phyloP scores from a whole-genome alignment of 30 jellyfish, hydroid and myxozoan genomes.

The Aurelia aurita complex sp. Pacific region DNA sequence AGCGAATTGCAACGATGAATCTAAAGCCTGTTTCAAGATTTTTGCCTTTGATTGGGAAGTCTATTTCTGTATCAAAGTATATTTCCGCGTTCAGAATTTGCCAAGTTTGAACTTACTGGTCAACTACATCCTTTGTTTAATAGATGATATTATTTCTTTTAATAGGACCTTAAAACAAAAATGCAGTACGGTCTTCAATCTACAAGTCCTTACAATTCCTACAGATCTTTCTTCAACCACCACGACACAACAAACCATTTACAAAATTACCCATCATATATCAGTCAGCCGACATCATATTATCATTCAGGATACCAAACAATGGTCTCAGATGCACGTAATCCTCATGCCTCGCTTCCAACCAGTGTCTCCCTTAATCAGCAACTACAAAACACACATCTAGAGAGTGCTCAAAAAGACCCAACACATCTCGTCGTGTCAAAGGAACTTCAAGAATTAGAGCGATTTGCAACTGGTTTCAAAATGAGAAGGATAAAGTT shows the following conservation, averaged over 20 bases:
- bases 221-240: conserved; percentile 66
- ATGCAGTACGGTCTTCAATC: conserved; percentile 79
- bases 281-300: conserved; percentile 70
- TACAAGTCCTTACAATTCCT: conserved; percentile 59
- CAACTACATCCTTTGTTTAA: not conserved
- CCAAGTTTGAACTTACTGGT: no score
- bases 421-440: conserved; percentile 61
- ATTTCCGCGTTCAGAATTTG: no score
- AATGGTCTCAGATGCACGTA: conserved; percentile 64
- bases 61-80: no score
- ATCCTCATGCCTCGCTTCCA: conserved; percentile 72
- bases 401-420: conserved; percentile 48
- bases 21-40: no score
- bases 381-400: conserved; percentile 37
- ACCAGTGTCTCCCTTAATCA: conserved; percentile 50
- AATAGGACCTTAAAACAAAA: conserved; percentile 30
- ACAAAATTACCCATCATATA: conserved; percentile 68
- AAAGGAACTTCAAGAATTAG: conserved; percentile 79
- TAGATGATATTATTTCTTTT: not conserved
- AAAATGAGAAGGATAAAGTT: conserved; percentile 81
- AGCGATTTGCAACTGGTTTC: conserved; percentile 76
- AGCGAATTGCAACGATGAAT: no score
- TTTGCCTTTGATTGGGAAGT: no score
- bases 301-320: conserved; percentile 74
- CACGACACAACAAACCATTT: conserved; percentile 59